Base-by-base conservation (phyloP, 1,140 invertebrate species). In the Aphaenogaster ashmeadi region DNA sequence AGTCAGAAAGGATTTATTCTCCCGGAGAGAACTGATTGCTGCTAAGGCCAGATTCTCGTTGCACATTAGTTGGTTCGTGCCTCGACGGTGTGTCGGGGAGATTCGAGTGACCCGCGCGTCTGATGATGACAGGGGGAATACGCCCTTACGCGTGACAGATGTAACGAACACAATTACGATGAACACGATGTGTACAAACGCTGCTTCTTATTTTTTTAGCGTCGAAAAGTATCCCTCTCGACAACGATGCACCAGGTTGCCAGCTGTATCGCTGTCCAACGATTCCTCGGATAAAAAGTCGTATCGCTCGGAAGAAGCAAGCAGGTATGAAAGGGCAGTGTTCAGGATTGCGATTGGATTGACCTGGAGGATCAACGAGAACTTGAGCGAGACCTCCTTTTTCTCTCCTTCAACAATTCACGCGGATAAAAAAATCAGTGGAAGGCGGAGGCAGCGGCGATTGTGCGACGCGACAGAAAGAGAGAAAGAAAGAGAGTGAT, bases 31-130 rank as follows among this genome's bases (percentile, higher is more conserved):
- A 88, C 69, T 88, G 72, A 90, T 72, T 60, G 47, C 58, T 86
- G 44, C 11, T 85, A 87, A 91, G 89, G 79, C 87, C 87, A 66
- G 89, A 87, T 89, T 85, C 81, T 91, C 87, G 89, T 92, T 91
- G 87, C 84, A 90, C 89, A 89, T 90, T 72, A 58, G 54, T 91
- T 67, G 62, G 47, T 81, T 56, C 62, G 75, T 78, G 78, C 33
- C 21, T 60, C 41, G 41, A 72, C 52, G 52, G 15, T 74, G 8
- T 74, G 41, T 50, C 41, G 38, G 15, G 54, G 15, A 75, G n/a
- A 58, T 75, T 84, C 44, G 54, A 84, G 44, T 47, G 47, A 50
- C 36, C 44, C 69, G 54, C 69, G 54, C 18, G 21, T 27, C 36
- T 47, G 13, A 80, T n/a, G 41, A 75, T 47, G 52, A 47, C 27